Evolutionary conservation across 2,113 vertebrate genomes (phyloP), one percentile per base, ranked within the genome.

Genomic region (Hystrix brachyura): DNA sequence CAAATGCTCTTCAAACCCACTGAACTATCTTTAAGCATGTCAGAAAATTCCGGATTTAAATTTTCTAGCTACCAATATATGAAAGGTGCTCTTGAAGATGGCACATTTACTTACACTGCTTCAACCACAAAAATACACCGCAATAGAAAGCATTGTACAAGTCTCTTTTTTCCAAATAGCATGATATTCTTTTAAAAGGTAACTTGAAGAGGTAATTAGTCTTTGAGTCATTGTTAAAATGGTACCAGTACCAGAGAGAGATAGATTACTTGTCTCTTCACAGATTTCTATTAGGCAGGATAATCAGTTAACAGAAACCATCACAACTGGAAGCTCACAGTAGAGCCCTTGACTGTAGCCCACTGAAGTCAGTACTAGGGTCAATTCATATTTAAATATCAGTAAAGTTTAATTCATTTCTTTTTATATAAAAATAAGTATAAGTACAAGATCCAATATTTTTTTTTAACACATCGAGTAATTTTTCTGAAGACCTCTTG

Each of bases 1-100:
- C 57, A 90, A 62, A 72, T 29, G 11, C 2, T 34, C 17, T 93
- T 95, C 57, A 93, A 95, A 60, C 1, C 11, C 17, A 78, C 1
- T 51, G 29, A 92, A 90, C 79, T 89, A 83, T 91, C 83, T 87
- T 91, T 93, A 92, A 90, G 19, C n/a, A 69, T 46, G 21, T 87
- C 53, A 96, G 60, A 94, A 95, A 94, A 55, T 74, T 87, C 21
- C 59, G 25, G 72, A 87, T 82, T 91, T 3, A 91, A 65, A 69
- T 84, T 62, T 87, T 93, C 9, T 91, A 91, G 21, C 34, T 71
- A 92, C 71, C 19, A 90, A 32, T 32, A 94, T 90, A 84, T 48
- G 38, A 53, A 87, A 69, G 32, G 9, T 59, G n/a, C 38, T 94
- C 96, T 95, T 96, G 57, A 91, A 91, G 34, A 27, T 53, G 6